Evolutionary conservation across 2,888 invertebrate genomes (phyloP), one percentile per base, ranked within the genome.

Genomic region (Brenthis ino): DNA sequence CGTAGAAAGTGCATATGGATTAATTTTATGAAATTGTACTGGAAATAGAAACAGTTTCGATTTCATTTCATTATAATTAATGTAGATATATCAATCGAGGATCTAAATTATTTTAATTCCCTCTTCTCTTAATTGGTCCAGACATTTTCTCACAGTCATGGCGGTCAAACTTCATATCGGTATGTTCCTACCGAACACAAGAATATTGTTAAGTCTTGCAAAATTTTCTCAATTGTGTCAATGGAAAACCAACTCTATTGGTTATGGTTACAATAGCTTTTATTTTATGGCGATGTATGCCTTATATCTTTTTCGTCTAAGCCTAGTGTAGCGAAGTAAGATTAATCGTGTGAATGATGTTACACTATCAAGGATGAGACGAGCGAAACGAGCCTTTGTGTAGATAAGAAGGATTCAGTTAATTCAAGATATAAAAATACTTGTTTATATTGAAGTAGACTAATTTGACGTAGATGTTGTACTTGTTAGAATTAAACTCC

Each of bases 51-150:
- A 11, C 11, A 1, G 11, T 43, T 53, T 53, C n/a, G 8, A 0
- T n/a, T 20, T 16, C 8, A 6, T 16, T 28, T 6, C 12, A 54
- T 5, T 54, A 53, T 20, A 11, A 20, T 8, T 20, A 0, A 20
- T 11, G 12, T 54, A 51, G 11, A 6, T 20, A 54, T 28, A 48
- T 28, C 12, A n/a, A 48, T 58, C 24, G 24, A 0, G 14, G 2
- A 50, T 4, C 5, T 28, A 16, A 6, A 33, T 50, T 16, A n/a
- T 37, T 53, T n/a, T 6, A 53, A 13, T 16, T 16, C 63, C 12
- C 48, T 16, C 78, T 79, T 77, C 77, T 78, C 77, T 16, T 61
- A 67, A 61, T 67, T 48, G 33, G 6, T 33, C 54, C n/a, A 28
- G 57, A 6, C 20, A 47, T 37, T 63, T 53, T 37, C 57, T 53